These are phyloP conservation scores for Micoletzkya japonica DNA, from an alignment of 2,888 invertebrate species.

Conservation along the genomic window DNA sequence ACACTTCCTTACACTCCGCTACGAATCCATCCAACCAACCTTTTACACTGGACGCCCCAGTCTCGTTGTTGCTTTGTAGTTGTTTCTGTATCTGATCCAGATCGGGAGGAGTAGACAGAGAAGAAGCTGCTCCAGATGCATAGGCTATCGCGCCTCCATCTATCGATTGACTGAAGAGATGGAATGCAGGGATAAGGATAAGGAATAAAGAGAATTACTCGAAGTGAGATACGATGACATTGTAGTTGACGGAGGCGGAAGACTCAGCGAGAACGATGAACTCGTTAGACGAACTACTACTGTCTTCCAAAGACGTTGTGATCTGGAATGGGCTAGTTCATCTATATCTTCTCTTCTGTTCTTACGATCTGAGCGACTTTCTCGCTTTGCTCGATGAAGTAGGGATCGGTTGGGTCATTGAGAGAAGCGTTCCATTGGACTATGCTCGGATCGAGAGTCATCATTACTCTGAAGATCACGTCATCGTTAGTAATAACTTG, in stretches of 20 bases:
- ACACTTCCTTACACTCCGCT: neutral
- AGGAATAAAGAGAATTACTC: neutral
- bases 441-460: slow-evolving; percentile 1
- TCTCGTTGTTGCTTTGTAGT: neutral
- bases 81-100: neutral
- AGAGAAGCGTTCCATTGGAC: neutral
- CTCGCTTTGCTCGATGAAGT: slow-evolving; percentile 3
- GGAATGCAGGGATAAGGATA: neutral
- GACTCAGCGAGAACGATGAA: neutral
- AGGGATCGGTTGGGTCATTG: neutral
- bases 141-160: neutral
- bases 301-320: neutral
- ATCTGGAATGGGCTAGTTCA: neutral
- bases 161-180: neutral
- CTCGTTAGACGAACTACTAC: neutral
- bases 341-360: neutral
- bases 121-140: neutral
- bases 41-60: neutral
- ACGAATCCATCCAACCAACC: neutral
- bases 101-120: neutral
- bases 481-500: no score
- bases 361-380: neutral
- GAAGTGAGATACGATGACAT: slow-evolving; percentile 3
- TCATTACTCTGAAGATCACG: no score
- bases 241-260: neutral